Percentiles rank a stretch among this genome's conserved stretches.
Conservation (phyloP, 1,140 invertebrate genomes). For the Thrips palmi region DNA sequence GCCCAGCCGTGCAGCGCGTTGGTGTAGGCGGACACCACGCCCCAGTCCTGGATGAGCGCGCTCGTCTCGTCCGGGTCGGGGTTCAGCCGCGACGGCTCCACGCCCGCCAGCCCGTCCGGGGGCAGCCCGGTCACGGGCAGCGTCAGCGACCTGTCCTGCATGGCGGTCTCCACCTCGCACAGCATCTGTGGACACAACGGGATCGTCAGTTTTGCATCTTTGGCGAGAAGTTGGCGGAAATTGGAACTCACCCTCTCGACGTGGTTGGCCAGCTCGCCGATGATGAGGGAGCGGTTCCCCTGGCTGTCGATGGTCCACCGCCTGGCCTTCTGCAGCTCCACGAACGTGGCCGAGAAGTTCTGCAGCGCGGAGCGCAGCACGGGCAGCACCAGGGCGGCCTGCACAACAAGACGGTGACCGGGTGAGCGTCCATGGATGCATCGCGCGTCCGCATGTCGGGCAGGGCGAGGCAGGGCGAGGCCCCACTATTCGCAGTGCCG, state of each 20-base stretch:
- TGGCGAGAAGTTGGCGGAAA: too few species aligned
- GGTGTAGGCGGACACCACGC: constrained; percentile 23
- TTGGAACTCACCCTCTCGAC: constrained; percentile 21
- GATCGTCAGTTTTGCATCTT: background rate
- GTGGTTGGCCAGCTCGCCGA: constrained; percentile 23
- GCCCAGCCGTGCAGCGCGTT: constrained; percentile 26
- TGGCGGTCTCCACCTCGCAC: constrained; percentile 28
- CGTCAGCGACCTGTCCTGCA: constrained; percentile 20
- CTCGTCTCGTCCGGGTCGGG: constrained; percentile 23
- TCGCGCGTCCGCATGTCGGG: too few species aligned
- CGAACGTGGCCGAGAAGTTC: constrained; percentile 26
- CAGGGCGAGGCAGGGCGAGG: too few species aligned
- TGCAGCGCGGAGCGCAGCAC: constrained; percentile 24
- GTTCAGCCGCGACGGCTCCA: constrained; percentile 23
- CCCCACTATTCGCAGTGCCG: too few species aligned
- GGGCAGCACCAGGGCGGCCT: constrained; percentile 23
- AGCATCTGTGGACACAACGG: constrained; percentile 20
- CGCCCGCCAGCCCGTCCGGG: constrained; percentile 13
- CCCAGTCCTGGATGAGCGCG: constrained; percentile 27
- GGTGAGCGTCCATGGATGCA: background rate
- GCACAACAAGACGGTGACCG: background rate
- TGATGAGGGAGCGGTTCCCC: constrained; percentile 16
- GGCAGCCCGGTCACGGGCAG: constrained; percentile 13
- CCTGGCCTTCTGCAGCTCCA: constrained; percentile 17
- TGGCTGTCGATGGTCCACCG: background rate